Conservation (phyloP, 2,888 invertebrate species). For the Leptinotarsa haldemani region DNA sequence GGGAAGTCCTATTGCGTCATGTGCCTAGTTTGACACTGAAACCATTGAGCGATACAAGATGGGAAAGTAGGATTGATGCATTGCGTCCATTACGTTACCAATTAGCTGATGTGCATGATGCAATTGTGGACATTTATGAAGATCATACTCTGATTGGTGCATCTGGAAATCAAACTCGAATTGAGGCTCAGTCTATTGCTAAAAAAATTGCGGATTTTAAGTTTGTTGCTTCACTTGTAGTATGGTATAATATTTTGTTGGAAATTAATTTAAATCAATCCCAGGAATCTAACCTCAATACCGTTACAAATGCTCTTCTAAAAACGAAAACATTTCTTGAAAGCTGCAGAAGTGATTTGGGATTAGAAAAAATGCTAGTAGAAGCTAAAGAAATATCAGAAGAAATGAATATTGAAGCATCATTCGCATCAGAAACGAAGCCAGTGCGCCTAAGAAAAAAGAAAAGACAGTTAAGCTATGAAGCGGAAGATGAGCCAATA, state of each 20-base stretch:
- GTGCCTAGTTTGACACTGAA: constrained; percentile 45
- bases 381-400: constrained; percentile 7
- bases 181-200: constrained; percentile 17
- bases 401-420: constrained; percentile 5
- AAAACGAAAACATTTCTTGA: constrained; percentile 9
- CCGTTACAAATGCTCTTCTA: constrained; percentile 9
- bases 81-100: constrained; percentile 15
- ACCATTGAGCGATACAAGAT: constrained; percentile 42
- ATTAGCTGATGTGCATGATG: constrained; percentile 26
- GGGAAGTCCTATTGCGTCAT: constrained; percentile 19
- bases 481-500: constrained; percentile 12
- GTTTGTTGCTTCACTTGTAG: constrained; percentile 2
- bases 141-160: constrained; percentile 1
- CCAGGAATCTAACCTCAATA: neutral
- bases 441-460: constrained; percentile 10
- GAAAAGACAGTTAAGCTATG: constrained; percentile 12
- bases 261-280: neutral
- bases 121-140: constrained; percentile 11
- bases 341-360: constrained; percentile 8
- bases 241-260: constrained; percentile 6
- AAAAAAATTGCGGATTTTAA: constrained; percentile 14
- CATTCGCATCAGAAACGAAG: constrained; percentile 15
- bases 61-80: constrained; percentile 31
- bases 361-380: constrained; percentile 10
- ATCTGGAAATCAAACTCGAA: constrained; percentile 14